A percentile compares a stretch with the other conserved stretches of the same genome.
Evolutionary conservation across 2,888 invertebrate genomes (phyloP).

Genomic region (Alloplasta piceator): DNA sequence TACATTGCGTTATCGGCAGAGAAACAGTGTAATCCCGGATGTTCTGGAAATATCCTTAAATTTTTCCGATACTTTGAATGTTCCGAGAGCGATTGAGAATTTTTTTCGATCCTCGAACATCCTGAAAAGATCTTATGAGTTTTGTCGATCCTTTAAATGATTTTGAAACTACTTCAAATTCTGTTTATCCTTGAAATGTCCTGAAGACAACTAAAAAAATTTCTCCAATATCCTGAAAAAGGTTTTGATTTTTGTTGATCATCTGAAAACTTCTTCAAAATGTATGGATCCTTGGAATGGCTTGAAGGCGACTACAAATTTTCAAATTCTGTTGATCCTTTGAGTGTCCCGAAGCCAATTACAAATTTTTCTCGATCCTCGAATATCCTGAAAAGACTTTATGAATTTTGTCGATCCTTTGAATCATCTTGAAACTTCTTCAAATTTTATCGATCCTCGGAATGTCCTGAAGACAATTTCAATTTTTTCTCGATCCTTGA

Average conservation of each 20-base stretch:
- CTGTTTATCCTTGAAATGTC: no score
- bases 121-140: background rate
- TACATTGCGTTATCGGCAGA: background rate
- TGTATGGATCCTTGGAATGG: no score
- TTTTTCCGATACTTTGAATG: no score
- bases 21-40: background rate
- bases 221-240: background rate
- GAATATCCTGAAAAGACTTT: background rate
- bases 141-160: background rate
- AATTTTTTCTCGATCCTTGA: slow-evolving; percentile 7
- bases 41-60: no score
- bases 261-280: no score
- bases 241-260: no score
- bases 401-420: background rate
- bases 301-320: no score
- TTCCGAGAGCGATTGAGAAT: background rate
- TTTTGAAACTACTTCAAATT: no score
- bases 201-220: background rate
- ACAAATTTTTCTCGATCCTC: background rate
- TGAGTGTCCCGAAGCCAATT: background rate
- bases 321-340: no score
- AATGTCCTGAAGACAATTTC: no score
- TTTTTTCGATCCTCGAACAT: background rate
- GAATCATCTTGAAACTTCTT: no score
- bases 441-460: no score